Base-by-base conservation (phyloP, 2,113 vertebrate species). In the Anas platyrhynchos region DNA sequence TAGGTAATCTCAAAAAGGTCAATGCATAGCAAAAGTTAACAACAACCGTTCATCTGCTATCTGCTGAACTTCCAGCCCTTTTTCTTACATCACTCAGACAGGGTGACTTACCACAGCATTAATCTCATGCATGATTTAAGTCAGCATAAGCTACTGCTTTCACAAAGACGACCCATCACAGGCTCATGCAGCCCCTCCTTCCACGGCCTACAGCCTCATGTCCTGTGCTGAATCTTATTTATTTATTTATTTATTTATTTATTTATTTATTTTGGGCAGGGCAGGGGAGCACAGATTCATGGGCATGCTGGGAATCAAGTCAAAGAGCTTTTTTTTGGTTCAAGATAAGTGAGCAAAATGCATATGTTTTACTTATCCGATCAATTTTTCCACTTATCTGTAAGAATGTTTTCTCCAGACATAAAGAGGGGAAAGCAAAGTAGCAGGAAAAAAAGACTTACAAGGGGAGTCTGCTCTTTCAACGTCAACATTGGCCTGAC, bases 91-190 rank as follows among this genome's bases (percentile, higher is more conserved):
- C 21, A 16, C n/a, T 72, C 0, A 1, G 34, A 52, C 46, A 71
- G 15, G 0, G 0, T 72, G 32, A 63, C 27, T 75, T 86, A 41
- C 17, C 73, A 41, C 31, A 89, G 21, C n/a, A 78, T 12, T 67
- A 56, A 77, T 92, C 91, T 94, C 16, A 50, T 46, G 25, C 12
- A 71, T 50, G 36, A 86, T 78, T 81, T 84, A 78, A 74, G 46
- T 81, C 56, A 78, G 11, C 7, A 74, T 46, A 41, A 72, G 8
- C 15, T 67, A n/a, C 36, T 67, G 31, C 25, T 91, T 74, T 74
- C 27, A 43, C 16, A 44, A n/a, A 77, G 54, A 88, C 34, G 4
- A 71, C 26, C 36, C 11, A 25, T 27, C 0, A 1, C 15, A 55
- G 27, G 12, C 46, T 67, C 50, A 55, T 38, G 4, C 11, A 63